Percentiles rank a stretch among this genome's conserved stretches.
Evolutionary conservation across 2,113 vertebrate species (phyloP).

Genomic region (Cinclus cinclus): DNA sequence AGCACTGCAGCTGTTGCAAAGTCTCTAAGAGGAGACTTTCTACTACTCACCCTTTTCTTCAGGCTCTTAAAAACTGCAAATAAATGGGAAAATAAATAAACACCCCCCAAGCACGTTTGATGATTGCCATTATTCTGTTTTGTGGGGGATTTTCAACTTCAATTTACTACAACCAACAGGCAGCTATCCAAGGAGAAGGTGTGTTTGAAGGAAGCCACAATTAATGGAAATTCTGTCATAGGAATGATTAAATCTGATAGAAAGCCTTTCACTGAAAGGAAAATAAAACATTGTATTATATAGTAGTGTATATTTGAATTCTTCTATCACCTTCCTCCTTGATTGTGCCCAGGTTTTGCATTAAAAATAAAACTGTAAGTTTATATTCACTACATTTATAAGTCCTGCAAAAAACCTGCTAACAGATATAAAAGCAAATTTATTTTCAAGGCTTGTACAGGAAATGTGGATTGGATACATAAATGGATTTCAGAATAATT

Average conservation of each 20-base stretch:
- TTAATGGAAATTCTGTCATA: not conserved
- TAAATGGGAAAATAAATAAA: not conserved
- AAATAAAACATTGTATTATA: not conserved
- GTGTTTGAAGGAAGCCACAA: not conserved
- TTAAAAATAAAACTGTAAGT: not conserved
- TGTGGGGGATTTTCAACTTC: not conserved
- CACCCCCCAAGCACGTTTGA: not conserved
- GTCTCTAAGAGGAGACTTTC: not conserved
- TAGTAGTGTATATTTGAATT: not conserved
- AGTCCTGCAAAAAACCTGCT: not conserved
- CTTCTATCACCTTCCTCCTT: not conserved
- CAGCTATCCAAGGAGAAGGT: not conserved
- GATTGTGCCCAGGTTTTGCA: not conserved
- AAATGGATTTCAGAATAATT: not conserved
- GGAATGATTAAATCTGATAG: not conserved
- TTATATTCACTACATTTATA: not conserved
- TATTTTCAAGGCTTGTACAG: not conserved
- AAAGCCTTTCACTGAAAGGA: not conserved
- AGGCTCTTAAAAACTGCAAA: not conserved
- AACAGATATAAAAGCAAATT: not conserved
- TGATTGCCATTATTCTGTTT: not conserved
- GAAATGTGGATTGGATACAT: not conserved
- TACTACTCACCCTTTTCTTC: not conserved
- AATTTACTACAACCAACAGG: not conserved
- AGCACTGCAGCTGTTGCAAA: not conserved